phyloP scores from a whole-genome alignment of 2,888 invertebrate species.

The Apoda limacodes region DNA sequence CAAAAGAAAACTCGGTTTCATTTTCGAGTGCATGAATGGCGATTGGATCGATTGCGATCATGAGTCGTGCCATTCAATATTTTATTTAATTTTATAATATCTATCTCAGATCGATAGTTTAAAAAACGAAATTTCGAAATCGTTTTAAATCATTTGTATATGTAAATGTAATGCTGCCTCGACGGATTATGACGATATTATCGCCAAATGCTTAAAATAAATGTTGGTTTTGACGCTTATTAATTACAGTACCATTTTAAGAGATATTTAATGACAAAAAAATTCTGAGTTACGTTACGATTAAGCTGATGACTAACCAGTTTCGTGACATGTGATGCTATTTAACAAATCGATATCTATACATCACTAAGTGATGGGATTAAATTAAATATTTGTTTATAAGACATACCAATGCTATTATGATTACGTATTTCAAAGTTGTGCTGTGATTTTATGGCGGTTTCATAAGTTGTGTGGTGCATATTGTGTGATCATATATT shows the following conservation, averaged over 20 bases:
- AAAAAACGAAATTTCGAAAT: slow-evolving; percentile 17
- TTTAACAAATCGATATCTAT: slow-evolving; percentile 46
- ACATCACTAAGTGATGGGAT: slow-evolving; percentile 27
- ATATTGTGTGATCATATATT: slow-evolving; percentile 26
- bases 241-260: slow-evolving; percentile 49
- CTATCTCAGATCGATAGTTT: slow-evolving; percentile 9
- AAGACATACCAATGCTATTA: too few species aligned
- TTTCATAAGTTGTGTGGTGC: background rate
- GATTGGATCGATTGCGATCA: too few species aligned
- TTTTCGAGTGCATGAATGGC: slow-evolving; percentile 23
- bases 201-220: slow-evolving; percentile 44
- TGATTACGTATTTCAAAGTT: background rate
- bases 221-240: slow-evolving; percentile 57
- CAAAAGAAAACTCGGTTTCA: slow-evolving; percentile 26
- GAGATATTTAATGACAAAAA: slow-evolving; percentile 42
- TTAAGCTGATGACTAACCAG: slow-evolving; percentile 44
- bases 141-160: slow-evolving; percentile 8
- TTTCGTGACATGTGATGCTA: slow-evolving; percentile 42
- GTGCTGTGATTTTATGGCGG: background rate
- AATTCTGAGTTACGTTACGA: slow-evolving; percentile 42
- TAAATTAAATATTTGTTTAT: background rate
- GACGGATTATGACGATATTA: slow-evolving; percentile 34
- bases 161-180: slow-evolving; percentile 14
- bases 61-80: slow-evolving; percentile 4
- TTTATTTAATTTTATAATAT: too few species aligned